Evolutionary conservation across 2,888 invertebrate species (phyloP), one percentile per base, ranked within the genome.

Genomic region (Drymonia ruficornis): DNA sequence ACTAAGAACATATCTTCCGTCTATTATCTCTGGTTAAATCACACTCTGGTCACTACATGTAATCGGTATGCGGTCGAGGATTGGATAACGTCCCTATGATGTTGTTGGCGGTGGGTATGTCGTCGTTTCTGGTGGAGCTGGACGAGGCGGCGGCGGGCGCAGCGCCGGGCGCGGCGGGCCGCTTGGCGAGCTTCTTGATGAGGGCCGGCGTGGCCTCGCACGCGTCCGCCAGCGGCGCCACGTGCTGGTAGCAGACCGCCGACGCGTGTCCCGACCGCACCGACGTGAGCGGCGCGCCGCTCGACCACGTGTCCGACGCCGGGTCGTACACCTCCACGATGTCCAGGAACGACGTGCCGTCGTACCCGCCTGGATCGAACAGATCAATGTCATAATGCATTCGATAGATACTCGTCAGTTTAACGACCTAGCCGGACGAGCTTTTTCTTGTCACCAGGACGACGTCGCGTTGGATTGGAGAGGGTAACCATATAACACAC

Each of bases 251-350:
- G 76, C 97, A 97, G 13, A 98, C 97, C 3, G 98, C 98, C 46
- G 97, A 96, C 0, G 98, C 98, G 86, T 98, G 98, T 0, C 98
- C 98, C 11, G 98, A 98, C 50, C 98, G 94, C 11, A 97, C 97
- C 6, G 97, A 96, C 18, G 96, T 95, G 78, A 98, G 94, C 6
- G 96, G 94, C 7, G 96, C 94, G 40, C 97, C 97, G 62, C 94
- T 93, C 60, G 93, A 93, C 98, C 98, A 98, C 16, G 89, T 81
- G 86, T 98, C 95, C 44, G 92, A 93, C 2, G 92, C 89, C 5
- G 97, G 97, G 83, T 98, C 96, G 86, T 97, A 98, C 55, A 97
- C 96, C 88, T 98, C 98, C 18, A 98, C 98, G 49, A 96, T 96
- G 60, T 95, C 94, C 43, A 98, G 91, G 89, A 98, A 98, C 56